Evolutionary conservation across 2,888 invertebrate genomes (phyloP).

Genomic region (Tetropium fuscum): DNA sequence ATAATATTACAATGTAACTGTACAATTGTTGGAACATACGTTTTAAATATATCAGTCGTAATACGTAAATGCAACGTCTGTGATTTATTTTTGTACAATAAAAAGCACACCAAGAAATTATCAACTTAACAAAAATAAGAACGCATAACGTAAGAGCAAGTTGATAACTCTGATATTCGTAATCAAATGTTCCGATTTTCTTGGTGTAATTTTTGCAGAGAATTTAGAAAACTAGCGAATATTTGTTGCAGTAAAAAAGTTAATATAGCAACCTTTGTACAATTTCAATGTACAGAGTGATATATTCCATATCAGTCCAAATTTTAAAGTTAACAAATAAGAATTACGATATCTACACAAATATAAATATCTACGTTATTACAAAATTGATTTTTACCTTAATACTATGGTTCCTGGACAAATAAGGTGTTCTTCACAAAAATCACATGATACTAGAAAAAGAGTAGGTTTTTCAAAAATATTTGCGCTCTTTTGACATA

Average conservation of each 20-base stretch:
- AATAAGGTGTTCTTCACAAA: conserved; percentile 2
- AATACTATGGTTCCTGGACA: not conserved
- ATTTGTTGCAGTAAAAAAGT: conserved; percentile 30
- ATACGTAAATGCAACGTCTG: conserved; percentile 49
- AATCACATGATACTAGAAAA: conserved; percentile 6
- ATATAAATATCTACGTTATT: conserved; percentile 47
- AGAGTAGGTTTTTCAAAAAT: conserved; percentile 35
- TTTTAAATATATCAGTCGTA: conserved; percentile 52
- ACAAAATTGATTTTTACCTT: conserved; percentile 45
- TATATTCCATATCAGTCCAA: conserved; percentile 42
- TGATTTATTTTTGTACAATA: conserved; percentile 30
- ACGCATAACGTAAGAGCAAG: not conserved
- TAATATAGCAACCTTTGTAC: conserved; percentile 51
- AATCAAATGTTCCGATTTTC: not conserved
- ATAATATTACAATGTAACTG: conserved; percentile 63
- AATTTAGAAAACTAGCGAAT: conserved; percentile 26
- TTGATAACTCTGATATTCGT: not conserved
- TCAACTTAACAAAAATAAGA: not conserved
- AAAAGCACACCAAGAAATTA: conserved; percentile 29
- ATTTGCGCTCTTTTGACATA: not conserved
- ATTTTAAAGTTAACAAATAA: conserved; percentile 25
- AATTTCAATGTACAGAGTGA: conserved; percentile 56
- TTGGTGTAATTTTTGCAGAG: conserved; percentile 20
- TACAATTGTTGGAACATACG: conserved; percentile 59
- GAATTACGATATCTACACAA: conserved; percentile 37